Conservation (phyloP, 2,888 invertebrate genomes). For the Drosophila multiciliata region DNA sequence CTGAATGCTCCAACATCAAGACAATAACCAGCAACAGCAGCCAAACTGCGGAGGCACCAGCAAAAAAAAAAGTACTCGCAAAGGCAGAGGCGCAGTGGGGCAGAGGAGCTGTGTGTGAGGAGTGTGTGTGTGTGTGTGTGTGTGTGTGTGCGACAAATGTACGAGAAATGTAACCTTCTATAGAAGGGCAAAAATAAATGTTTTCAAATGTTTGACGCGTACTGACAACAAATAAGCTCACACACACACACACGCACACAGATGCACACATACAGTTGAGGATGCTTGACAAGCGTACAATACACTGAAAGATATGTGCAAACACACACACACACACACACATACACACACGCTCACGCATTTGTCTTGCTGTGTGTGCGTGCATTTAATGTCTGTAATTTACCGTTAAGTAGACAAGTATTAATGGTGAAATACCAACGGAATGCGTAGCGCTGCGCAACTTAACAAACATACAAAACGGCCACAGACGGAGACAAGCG, state of each 20-base stretch:
- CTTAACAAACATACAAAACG: conserved; percentile 75
- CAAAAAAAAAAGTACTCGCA: conserved; percentile 28
- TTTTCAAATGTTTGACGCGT: conserved; percentile 81
- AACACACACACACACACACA: conserved; percentile 24
- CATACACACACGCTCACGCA: conserved; percentile 40
- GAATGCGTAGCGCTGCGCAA: conserved; percentile 81
- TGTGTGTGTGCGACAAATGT: conserved; percentile 50
- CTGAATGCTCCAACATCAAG: conserved; percentile 6
- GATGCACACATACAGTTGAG: conserved; percentile 30
- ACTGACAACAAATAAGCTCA: conserved; percentile 77
- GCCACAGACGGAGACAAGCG: conserved; percentile 66
- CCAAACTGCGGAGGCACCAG: conserved; percentile 16
- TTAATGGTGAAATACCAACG: conserved; percentile 83
- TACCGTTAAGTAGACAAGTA: conserved; percentile 85
- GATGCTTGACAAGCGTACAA: conserved; percentile 39
- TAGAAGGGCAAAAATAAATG: conserved; percentile 78
- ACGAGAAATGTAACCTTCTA: conserved; percentile 53
- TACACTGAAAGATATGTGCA: conserved; percentile 42
- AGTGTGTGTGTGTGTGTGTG: conserved; percentile 70
- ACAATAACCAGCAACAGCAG: conserved; percentile 37
- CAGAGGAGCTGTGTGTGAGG: conserved; percentile 23
- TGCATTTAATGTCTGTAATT: conserved; percentile 84
- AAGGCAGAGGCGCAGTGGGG: conserved; percentile 26
- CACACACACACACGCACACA: conserved; percentile 35
- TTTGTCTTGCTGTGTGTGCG: conserved; percentile 64